Base-by-base conservation (phyloP, 1,140 invertebrate species). In the Helicorthomorpha holstii region DNA sequence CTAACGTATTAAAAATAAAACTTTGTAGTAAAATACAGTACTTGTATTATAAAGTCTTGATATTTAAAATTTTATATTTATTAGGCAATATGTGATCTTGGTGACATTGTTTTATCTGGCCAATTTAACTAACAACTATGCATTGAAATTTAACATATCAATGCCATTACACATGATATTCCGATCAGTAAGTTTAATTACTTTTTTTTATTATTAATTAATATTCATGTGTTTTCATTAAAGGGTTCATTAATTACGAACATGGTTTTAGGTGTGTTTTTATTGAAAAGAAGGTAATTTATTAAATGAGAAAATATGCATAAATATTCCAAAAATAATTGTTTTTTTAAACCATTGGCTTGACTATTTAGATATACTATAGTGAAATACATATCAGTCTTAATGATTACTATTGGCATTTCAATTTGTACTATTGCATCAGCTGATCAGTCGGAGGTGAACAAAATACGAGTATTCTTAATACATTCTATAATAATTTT, bases 101-200 rank as follows among this genome's bases (percentile, higher is more conserved):
- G 93, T 97, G 0, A 64, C 77, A 3, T 81, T 97, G 65, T 98
- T 96, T 67, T 98, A 96, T 66, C 64, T 89, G 2, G 78, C 83
- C 2, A 97, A 88, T 67, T 84, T 97, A 2, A 80, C 82, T 23
- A 98, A 98, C 66, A 99, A 98, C 69, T 91, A 90, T 72, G 91
- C 91, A 0, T 87, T 98, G 60, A 81, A 85, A 63, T 98, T 93
- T 62, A 94, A 97, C 63, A 94, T 99, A 62, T 83, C 94, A 0
- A 94, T 98, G 80, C 93, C 95, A 10, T 69, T 98, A 3, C 94
- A 98, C 65, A 96, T 99, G 83, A 98, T 98, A 64, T 98, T 98
- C 65, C 76, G 93, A 73, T 82, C 94, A 34, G 86, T 90, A 72
- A 77, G 80, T 78, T 44, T 50, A 38, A 19, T 16, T 46, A 12